Evolutionary conservation across 2,888 invertebrate species (phyloP).

Genomic region (Blomia tropicalis): DNA sequence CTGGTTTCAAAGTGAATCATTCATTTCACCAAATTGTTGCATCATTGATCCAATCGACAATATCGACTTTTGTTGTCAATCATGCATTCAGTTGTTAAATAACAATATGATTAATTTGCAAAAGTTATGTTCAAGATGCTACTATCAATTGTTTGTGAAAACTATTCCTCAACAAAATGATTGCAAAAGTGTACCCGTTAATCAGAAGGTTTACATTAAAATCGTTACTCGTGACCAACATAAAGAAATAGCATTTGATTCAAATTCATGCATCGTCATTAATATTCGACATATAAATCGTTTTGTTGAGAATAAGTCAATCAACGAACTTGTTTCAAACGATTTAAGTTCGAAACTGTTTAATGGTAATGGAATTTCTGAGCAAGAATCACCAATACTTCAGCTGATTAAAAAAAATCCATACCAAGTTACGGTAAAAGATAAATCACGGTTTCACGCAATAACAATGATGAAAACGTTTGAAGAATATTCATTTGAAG

Average conservation of each 20-base stretch:
- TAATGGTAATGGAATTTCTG: slow-evolving; percentile 31
- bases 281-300: not conserved
- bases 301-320: not conserved
- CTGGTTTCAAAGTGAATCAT: slow-evolving; percentile 84
- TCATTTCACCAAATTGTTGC: slow-evolving; percentile 55
- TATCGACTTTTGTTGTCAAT: not conserved
- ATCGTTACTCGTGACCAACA: slow-evolving; percentile 77
- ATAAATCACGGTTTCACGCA: slow-evolving; percentile 81
- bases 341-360: slow-evolving; percentile 27
- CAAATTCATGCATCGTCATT: slow-evolving; percentile 2
- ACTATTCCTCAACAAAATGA: slow-evolving; percentile 40
- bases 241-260: slow-evolving; percentile 45
- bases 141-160: slow-evolving; percentile 11
- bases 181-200: slow-evolving; percentile 44
- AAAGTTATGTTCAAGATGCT: not conserved
- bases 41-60: not conserved
- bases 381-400: slow-evolving; percentile 38
- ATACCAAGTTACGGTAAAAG: slow-evolving; percentile 69
- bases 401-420: slow-evolving; percentile 46
- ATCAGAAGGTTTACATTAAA: slow-evolving; percentile 41
- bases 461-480: slow-evolving; percentile 89
- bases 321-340: slow-evolving; percentile 31
- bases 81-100: not conserved
- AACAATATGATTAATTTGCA: not conserved
- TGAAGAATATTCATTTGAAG: slow-evolving; percentile 86